Conservation (phyloP, 2,113 vertebrate species). For the Corythoichthys haematopterus region DNA sequence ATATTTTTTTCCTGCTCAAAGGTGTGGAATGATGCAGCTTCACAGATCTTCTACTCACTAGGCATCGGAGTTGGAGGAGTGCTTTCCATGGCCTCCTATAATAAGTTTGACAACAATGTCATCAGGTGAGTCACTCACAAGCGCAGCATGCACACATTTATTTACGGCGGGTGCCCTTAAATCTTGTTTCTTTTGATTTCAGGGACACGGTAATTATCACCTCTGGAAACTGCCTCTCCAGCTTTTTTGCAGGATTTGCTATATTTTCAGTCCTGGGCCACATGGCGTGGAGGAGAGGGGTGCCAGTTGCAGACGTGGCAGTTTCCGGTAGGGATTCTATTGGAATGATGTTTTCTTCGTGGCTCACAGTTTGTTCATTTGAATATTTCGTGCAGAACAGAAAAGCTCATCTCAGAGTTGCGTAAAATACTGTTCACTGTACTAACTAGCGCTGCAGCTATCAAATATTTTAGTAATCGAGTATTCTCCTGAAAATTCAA, state of each 20-base stretch:
- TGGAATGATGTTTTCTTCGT: not conserved
- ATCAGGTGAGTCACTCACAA: conserved; percentile 64
- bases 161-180: not conserved
- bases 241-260: conserved; percentile 79
- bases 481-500: no score
- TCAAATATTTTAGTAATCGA: no score
- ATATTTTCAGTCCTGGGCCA: conserved; percentile 81
- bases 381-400: no score
- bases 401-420: no score
- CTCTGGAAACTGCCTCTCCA: conserved; percentile 74
- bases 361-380: no score
- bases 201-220: conserved; percentile 79
- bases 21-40: conserved; percentile 82
- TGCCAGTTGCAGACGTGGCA: conserved; percentile 73
- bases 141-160: not conserved
- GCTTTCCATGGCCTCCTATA: conserved; percentile 80
- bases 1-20: conserved; percentile 26
- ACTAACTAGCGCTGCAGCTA: no score
- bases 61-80: conserved; percentile 79
- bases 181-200: conserved; percentile 16
- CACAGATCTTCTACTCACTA: conserved; percentile 80
- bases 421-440: no score
- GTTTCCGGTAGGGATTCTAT: conserved; percentile 67
- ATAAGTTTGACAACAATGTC: conserved; percentile 81
- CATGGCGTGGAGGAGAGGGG: conserved; percentile 78